phyloP scores from a whole-genome alignment of 2,113 vertebrate species.

The Petrocephalus zakoni region DNA sequence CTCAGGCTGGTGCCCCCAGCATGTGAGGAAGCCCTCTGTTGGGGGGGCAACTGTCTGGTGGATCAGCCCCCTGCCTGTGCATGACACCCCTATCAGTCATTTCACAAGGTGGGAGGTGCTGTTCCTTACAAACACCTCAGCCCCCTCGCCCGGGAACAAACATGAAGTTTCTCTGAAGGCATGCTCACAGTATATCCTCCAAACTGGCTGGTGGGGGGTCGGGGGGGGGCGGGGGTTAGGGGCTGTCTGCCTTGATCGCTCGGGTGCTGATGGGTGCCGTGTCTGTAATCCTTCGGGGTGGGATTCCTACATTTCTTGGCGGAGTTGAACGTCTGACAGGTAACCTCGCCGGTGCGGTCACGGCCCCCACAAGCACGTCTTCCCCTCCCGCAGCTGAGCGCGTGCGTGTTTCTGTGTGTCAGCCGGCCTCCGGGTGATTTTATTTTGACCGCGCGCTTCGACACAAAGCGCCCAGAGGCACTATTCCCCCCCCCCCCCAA shows the following conservation, averaged over 20 bases:
- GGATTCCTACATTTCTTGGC: not conserved
- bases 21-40: constrained; percentile 49
- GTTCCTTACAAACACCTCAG: not conserved
- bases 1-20: constrained; percentile 25
- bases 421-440: not conserved
- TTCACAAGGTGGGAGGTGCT: not conserved
- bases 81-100: constrained; percentile 10
- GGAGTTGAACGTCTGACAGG: not conserved
- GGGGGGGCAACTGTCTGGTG: constrained; percentile 39
- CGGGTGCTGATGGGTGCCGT: not conserved
- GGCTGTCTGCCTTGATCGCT: not conserved
- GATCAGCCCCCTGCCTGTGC: not conserved
- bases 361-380: not conserved
- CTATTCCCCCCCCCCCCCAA: not conserved
- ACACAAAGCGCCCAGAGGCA: not conserved
- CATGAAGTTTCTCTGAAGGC: not conserved
- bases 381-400: not conserved
- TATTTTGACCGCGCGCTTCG: not conserved
- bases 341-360: not conserved
- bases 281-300: not conserved
- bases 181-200: not conserved
- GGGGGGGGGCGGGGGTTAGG: not conserved
- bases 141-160: not conserved
- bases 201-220: not conserved
- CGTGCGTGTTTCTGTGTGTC: not conserved